These are phyloP conservation scores for Rhyacophila evoluta DNA, from an alignment of 2,888 invertebrate genomes.

Conservation along the genomic window DNA sequence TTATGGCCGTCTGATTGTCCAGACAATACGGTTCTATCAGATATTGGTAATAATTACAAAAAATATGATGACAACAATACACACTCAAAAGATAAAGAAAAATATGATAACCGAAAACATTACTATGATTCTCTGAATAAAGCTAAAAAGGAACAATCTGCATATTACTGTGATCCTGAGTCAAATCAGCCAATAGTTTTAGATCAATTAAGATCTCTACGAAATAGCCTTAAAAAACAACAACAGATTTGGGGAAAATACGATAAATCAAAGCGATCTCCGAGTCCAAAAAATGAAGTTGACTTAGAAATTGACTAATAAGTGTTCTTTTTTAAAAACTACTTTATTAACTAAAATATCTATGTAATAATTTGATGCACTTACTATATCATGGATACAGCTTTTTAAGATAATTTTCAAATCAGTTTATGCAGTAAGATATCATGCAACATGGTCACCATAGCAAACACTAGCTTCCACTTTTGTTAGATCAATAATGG, in stretches of 20 bases:
- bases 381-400: not conserved
- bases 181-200: constrained; percentile 57
- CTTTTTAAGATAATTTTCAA: not conserved
- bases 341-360: not conserved
- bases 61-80: constrained; percentile 36
- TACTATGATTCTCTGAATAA: constrained; percentile 47
- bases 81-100: constrained; percentile 45
- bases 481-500: constrained; percentile 40
- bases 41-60: not conserved
- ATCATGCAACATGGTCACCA: constrained; percentile 30
- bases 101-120: constrained; percentile 46
- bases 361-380: not conserved
- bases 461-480: not conserved
- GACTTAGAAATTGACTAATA: constrained; percentile 52
- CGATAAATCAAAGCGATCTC: constrained; percentile 45
- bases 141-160: constrained; percentile 49
- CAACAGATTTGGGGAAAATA: constrained; percentile 68
- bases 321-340: not conserved
- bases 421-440: not conserved
- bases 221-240: constrained; percentile 66
- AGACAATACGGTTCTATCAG: not conserved
- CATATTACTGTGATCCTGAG: constrained; percentile 49
- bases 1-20: constrained; percentile 59
- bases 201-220: constrained; percentile 61
- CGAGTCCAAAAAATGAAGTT: constrained; percentile 52